Evolutionary conservation across 2,888 invertebrate genomes (phyloP), one percentile per base, ranked within the genome.

Genomic region (Proisotoma minuta): DNA sequence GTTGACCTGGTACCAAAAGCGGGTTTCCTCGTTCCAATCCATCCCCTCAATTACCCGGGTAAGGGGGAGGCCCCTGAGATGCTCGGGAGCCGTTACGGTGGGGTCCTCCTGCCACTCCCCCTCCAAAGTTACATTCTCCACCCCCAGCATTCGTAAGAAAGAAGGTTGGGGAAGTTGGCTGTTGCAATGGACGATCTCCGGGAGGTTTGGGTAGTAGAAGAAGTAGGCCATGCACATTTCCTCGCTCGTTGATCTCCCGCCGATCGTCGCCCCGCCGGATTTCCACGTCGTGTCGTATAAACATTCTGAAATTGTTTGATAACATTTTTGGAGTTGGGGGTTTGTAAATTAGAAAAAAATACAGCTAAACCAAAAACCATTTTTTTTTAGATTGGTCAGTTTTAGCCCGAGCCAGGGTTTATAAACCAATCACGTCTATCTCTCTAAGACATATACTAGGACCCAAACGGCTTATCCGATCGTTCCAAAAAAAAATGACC

Each of bases 221-320:
- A 43, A 43, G 43, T 43, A 43, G 18, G 43, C 43, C 43, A 43
- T 43, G 43, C 43, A 43, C 43, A 43, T 43, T n/a, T 43, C 43
- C 18, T 43, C 43, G 4, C 43, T 15, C 10, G 43, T 43, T 20
- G 43, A 43, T n/a, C 43, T 5, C 18, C 43, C 43, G 4, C 43
- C 43, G 18, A 43, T 5, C 18, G 43, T 43, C 5, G 43, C 18
- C 18, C 20, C 43, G 18, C 43, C 43, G 5, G 15, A 15, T 43
- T 43, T 43, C 43, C 43, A 43, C 10, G 43, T 43, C 10, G 43
- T 12, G 18, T 43, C 43, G 18, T 43, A 43, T 4, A 43, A n/a
- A 43, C 43, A 43, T n/a, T 43, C 43, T 43, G 18, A 34, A 34
- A 34, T 34, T 15, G 15, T 34, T 34, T 34, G 15, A 10, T 34